Evolutionary conservation across 2,113 vertebrate species (phyloP).

Genomic region (Proteles cristata): DNA sequence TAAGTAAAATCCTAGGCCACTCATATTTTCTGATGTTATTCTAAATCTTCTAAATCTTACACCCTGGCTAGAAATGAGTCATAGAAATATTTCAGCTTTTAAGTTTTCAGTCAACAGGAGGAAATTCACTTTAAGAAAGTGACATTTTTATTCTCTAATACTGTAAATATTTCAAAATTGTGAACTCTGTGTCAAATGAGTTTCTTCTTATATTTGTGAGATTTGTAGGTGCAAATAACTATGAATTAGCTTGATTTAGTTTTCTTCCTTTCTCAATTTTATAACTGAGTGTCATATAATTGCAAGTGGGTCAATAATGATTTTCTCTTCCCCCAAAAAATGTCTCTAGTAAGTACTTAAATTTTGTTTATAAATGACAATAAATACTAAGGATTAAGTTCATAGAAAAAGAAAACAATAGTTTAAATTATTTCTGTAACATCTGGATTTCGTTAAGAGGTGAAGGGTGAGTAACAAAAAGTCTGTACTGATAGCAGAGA

Average conservation of each 20-base stretch:
- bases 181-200: not conserved
- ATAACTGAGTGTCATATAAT: not conserved
- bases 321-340: not conserved
- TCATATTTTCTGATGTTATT: conserved; percentile 19
- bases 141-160: not conserved
- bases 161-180: conserved; percentile 8
- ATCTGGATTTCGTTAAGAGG: conserved; percentile 21
- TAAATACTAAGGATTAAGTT: not conserved
- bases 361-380: conserved; percentile 31
- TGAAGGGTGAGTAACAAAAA: not conserved
- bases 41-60: conserved; percentile 21
- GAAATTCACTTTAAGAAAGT: conserved; percentile 12
- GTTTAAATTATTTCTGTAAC: not conserved
- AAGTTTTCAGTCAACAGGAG: not conserved
- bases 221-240: not conserved
- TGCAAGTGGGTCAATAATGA: not conserved
- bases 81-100: not conserved
- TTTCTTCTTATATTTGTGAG: conserved; percentile 27
- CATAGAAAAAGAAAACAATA: conserved; percentile 24
- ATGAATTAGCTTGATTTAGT: not conserved
- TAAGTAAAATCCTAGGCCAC: not conserved
- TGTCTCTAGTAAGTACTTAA: not conserved
- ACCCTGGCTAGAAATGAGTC: not conserved
- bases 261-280: not conserved
- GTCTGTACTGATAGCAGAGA: not conserved